These are phyloP conservation scores for Xiphorhynchus elegans DNA, from an alignment of 2,113 vertebrate genomes.

Conservation along the genomic window DNA sequence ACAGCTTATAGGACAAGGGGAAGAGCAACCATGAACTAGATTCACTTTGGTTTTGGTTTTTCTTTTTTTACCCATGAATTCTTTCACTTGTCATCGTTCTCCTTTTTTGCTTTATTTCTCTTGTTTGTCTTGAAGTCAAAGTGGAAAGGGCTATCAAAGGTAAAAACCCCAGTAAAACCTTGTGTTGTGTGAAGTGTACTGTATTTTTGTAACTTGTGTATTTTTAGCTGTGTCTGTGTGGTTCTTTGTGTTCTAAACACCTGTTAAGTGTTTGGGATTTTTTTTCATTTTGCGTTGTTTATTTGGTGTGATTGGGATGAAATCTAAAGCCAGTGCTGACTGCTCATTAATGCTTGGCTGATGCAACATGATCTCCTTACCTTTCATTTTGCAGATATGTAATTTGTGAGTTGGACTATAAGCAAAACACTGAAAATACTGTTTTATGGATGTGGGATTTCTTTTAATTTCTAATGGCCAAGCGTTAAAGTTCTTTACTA, in stretches of 20 bases:
- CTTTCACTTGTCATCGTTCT: constrained; percentile 20
- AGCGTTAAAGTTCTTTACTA: not conserved
- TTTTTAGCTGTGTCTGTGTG: constrained; percentile 51
- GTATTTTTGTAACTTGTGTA: constrained; percentile 25
- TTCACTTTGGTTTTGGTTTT: not conserved
- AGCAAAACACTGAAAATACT: not conserved
- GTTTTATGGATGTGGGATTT: not conserved
- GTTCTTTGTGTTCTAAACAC: not conserved
- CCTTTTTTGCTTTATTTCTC: constrained; percentile 65
- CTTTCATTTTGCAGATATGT: not conserved
- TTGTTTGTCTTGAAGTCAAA: constrained; percentile 81
- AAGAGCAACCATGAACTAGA: not conserved
- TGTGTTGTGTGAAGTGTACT: constrained; percentile 59
- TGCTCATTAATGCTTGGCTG: not conserved
- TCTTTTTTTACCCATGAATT: not conserved
- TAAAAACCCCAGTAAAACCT: constrained; percentile 60
- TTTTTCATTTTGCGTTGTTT: not conserved
- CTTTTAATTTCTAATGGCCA: not conserved
- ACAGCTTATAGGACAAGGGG: not conserved
- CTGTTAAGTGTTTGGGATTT: not conserved
- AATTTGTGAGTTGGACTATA: not conserved
- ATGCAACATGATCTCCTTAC: not conserved
- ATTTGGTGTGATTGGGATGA: not conserved
- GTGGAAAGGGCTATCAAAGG: constrained; percentile 85
- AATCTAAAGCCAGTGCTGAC: not conserved